phyloP scores from a whole-genome alignment of 2,888 invertebrate genomes.

The Ypsolopha sequella region DNA sequence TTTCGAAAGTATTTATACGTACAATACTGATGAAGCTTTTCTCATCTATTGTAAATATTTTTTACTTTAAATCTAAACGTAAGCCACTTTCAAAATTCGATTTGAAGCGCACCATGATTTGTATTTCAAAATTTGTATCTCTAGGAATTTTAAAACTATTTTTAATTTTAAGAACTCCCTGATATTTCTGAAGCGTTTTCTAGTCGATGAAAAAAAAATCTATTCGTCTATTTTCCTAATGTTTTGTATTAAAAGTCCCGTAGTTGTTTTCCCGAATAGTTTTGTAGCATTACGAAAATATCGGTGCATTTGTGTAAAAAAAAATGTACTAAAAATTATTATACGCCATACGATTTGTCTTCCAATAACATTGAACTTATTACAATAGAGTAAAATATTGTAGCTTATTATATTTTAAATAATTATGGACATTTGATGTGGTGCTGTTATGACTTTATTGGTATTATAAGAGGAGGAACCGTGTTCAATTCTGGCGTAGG shows the following conservation, averaged over 20 bases:
- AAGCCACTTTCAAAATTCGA: constrained; percentile 36
- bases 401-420: constrained; percentile 65
- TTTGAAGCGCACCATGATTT: constrained; percentile 24
- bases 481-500: too few species aligned
- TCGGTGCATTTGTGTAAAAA: constrained; percentile 60
- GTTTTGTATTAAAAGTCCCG: constrained; percentile 51
- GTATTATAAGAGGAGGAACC: neutral
- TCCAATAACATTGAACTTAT: constrained; percentile 69
- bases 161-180: constrained; percentile 11
- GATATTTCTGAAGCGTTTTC: constrained; percentile 51
- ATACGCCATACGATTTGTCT: constrained; percentile 72
- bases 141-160: neutral
- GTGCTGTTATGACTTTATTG: constrained; percentile 31
- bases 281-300: constrained; percentile 55
- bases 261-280: constrained; percentile 55
- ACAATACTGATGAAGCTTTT: constrained; percentile 17
- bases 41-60: constrained; percentile 42
- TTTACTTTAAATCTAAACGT: constrained; percentile 21
- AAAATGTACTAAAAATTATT: constrained; percentile 55
- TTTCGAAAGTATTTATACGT: constrained; percentile 42
- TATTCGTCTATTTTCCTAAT: constrained; percentile 63
- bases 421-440: constrained; percentile 43
- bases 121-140: neutral
- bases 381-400: constrained; percentile 65
- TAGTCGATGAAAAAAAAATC: constrained; percentile 27